Base-by-base conservation (phyloP, 1,140 invertebrate genomes). In the Spodoptera frugiperda region DNA sequence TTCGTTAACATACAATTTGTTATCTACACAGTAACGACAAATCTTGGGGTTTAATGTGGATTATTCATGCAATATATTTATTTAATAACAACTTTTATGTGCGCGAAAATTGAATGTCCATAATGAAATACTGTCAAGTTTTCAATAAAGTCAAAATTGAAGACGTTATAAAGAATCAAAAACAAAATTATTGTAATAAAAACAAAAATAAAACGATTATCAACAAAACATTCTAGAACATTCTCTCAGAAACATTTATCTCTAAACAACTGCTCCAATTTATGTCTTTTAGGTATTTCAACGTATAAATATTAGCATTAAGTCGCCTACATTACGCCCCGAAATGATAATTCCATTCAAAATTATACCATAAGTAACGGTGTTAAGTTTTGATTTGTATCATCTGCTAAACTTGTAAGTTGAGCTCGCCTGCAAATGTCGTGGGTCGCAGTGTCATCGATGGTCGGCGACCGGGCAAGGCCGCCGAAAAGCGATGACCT, bases 401-500 rank as follows among this genome's bases (percentile, higher is more conserved):
- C 54, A 68, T 14, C 30, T 49, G 15, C 14, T 75, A 71, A 78
- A 84, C 84, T 82, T 72, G 81, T 77, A 84, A 83, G 77, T 74
- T 74, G 80, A 79, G 76, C 74, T 46, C 49, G 71, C 67, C 82
- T 82, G 76, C 54, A 89, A 90, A 88, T 90, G 86, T 85, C 87
- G 81, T 82, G 83, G 87, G 84, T 87, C 83, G 84, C 57, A 70
- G 83, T 88, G 84, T 87, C 85, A 89, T 79, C 78, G 82, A 87
- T 91, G 91, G 89, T 87, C 89, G 87, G 88, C 89, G 91, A 91
- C 90, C 90, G 87, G 78, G 84, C 90, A 93, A 93, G 91, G 91
- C 89, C 91, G 89, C 83, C 67, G 74, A 83, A 87, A 87, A 85
- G 78, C 87, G 87, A 91, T 89, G 91, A 93, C 90, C 91, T 93